These are phyloP conservation scores for Aphaenogaster rudis DNA, from an alignment of 1,140 invertebrate species.

Conservation along the genomic window DNA sequence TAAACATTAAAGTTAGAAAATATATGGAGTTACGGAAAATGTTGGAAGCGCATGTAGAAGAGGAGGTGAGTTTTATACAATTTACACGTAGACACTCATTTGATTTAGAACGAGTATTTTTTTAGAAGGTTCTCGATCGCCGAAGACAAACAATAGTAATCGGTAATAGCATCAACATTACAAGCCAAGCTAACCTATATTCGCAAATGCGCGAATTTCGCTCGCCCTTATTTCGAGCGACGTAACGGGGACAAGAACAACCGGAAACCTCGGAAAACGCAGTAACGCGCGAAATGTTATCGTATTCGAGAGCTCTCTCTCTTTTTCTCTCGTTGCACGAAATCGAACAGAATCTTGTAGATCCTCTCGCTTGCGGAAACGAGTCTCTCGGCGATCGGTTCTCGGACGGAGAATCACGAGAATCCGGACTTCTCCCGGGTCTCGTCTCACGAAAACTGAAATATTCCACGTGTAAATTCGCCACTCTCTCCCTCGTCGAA, in stretches of 20 bases:
- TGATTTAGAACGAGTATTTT: background rate
- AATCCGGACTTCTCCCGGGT: background rate
- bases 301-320: background rate
- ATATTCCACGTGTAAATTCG: background rate
- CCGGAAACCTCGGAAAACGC: background rate
- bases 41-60: background rate
- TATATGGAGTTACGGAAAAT: background rate
- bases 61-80: background rate
- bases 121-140: background rate
- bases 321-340: background rate
- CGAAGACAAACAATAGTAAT: background rate
- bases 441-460: background rate
- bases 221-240: background rate
- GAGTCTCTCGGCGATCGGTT: too few relatives aligned
- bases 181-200: conserved; percentile 13
- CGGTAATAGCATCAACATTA: background rate
- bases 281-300: background rate
- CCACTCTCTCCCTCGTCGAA: background rate
- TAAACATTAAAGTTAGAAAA: background rate
- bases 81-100: background rate
- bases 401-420: background rate
- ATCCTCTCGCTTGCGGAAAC: background rate
- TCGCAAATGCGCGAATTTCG: background rate
- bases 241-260: background rate
- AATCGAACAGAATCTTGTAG: background rate